Conservation (phyloP, 1,140 invertebrate genomes). For the Ips nitidus region DNA sequence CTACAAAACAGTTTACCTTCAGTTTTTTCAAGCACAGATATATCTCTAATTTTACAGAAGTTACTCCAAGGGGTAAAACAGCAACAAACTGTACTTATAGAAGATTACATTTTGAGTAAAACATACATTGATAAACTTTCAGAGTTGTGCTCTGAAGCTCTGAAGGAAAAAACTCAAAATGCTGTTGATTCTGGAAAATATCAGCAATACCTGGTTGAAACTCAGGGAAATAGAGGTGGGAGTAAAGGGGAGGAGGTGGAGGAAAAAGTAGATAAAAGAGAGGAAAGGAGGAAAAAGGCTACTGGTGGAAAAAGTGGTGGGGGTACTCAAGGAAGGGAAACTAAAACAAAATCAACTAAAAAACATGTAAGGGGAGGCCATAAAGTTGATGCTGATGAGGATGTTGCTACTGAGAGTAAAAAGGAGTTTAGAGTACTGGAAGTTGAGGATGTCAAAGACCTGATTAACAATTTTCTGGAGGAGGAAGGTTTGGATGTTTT, state of each 20-base stretch:
- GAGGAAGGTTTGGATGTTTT: constrained; percentile 67
- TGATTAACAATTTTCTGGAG: constrained; percentile 59
- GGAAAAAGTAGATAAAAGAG: constrained; percentile 75
- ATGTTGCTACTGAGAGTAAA: constrained; percentile 55
- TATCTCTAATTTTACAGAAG: constrained; percentile 68
- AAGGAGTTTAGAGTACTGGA: constrained; percentile 66
- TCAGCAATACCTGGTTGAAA: constrained; percentile 63
- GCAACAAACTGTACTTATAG: constrained; percentile 57
- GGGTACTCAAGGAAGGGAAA: constrained; percentile 90
- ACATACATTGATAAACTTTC: constrained; percentile 70
- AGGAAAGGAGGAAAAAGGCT: constrained; percentile 87
- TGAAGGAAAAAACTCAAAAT: constrained; percentile 73
- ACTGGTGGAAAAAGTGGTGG: constrained; percentile 83
- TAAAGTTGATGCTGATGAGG: constrained; percentile 61
- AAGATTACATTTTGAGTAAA: constrained; percentile 60
- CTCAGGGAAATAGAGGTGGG: constrained; percentile 52
- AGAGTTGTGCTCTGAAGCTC: constrained; percentile 67
- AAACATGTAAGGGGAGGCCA: constrained; percentile 61
- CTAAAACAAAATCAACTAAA: constrained; percentile 93
- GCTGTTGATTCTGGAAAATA: constrained; percentile 67
- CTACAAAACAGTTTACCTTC: constrained; percentile 77
- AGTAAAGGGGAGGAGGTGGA: constrained; percentile 53
- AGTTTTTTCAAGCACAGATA: constrained; percentile 75
- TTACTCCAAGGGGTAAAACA: constrained; percentile 59
- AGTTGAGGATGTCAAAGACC: constrained; percentile 65